Conservation (phyloP, 2,797 vertebrate genomes). For the Gymnopithys bicolor region DNA sequence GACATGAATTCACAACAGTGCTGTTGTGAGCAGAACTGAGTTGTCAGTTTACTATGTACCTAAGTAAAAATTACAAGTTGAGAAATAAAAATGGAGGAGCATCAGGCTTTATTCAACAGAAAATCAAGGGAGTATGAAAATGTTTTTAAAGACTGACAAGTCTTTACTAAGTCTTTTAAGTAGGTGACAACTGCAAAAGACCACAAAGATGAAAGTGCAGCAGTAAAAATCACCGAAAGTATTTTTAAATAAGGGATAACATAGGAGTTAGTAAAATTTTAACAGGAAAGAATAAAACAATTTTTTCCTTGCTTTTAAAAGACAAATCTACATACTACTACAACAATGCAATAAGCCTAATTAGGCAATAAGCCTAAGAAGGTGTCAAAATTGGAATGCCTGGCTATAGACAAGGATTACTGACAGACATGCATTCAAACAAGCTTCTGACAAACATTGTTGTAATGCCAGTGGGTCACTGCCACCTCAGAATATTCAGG, state of each 20-base stretch:
- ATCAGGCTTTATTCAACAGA: background rate
- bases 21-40: background rate
- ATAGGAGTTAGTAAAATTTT: background rate
- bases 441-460: background rate
- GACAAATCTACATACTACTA: background rate
- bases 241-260: background rate
- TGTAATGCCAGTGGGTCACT: background rate
- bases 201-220: background rate
- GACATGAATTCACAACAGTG: accelerated
- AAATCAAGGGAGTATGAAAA: background rate
- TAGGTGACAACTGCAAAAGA: background rate
- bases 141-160: background rate
- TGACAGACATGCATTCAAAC: background rate
- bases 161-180: background rate
- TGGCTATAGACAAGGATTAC: background rate
- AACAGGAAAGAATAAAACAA: background rate
- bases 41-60: background rate
- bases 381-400: background rate
- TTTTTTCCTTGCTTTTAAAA: background rate
- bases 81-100: background rate
- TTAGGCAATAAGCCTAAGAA: background rate
- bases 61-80: background rate
- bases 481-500: background rate
- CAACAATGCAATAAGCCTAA: background rate
- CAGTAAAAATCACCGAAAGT: background rate